Conservation (phyloP, 2,113 vertebrate genomes). For the Mus spicilegus region DNA sequence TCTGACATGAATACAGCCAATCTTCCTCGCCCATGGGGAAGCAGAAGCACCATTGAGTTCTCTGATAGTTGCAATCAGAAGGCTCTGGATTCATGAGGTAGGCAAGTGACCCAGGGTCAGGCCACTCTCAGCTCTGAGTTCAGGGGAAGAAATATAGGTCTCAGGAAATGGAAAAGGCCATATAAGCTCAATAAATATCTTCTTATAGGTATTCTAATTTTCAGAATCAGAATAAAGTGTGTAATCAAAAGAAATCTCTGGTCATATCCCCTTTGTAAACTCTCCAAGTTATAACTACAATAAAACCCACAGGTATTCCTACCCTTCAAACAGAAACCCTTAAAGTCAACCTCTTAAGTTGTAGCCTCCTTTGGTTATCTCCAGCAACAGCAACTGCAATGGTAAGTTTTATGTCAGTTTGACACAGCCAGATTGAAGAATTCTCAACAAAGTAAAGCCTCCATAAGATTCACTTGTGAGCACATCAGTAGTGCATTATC, state of each 20-base stretch:
- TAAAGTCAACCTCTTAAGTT: background rate
- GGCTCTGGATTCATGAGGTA: background rate
- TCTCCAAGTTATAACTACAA: background rate
- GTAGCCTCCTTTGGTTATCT: background rate
- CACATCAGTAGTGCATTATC: background rate
- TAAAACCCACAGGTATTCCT: background rate
- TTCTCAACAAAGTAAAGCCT: background rate
- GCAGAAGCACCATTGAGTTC: background rate
- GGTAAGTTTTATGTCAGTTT: background rate
- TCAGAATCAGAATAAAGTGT: background rate
- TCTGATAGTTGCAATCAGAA: background rate
- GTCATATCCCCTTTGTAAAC: background rate
- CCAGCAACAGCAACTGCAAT: no score
- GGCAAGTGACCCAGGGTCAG: rapidly evolving
- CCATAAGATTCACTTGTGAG: background rate
- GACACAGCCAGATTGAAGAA: background rate
- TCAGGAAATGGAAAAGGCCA: background rate
- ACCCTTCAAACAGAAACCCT: background rate
- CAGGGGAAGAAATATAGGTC: background rate
- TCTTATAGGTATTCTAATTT: background rate
- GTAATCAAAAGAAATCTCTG: background rate
- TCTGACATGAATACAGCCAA: background rate
- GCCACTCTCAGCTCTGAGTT: background rate
- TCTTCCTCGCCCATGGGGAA: background rate
- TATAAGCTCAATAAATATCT: background rate